Evolutionary conservation across 2,888 invertebrate genomes (phyloP).

Genomic region (Colostygia pectinataria): DNA sequence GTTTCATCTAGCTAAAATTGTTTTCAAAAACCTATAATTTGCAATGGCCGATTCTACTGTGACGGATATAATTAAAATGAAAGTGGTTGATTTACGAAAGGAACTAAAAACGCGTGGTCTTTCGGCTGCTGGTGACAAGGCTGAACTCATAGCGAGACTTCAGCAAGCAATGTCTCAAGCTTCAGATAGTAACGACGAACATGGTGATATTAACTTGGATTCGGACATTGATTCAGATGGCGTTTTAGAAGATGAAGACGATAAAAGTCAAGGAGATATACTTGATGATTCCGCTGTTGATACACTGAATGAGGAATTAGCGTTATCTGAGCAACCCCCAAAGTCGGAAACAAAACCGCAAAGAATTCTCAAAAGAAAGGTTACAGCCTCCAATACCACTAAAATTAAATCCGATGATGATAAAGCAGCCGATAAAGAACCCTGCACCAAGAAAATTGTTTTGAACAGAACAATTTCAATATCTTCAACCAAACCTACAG

Average conservation of each 20-base stretch:
- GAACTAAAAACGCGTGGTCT: conserved; percentile 91
- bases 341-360: conserved; percentile 57
- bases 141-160: conserved; percentile 89
- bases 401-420: conserved; percentile 50
- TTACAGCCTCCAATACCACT: conserved; percentile 45
- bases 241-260: conserved; percentile 81
- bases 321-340: conserved; percentile 55
- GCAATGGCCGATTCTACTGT: conserved; percentile 58
- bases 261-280: conserved; percentile 70
- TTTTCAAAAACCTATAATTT: too few species aligned
- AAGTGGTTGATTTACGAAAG: conserved; percentile 93
- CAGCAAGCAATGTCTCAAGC: conserved; percentile 80
- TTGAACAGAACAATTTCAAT: conserved; percentile 80
- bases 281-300: conserved; percentile 67
- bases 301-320: conserved; percentile 68
- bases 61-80: conserved; percentile 67
- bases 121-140: conserved; percentile 90
- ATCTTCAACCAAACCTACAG: conserved; percentile 42
- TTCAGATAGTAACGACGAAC: conserved; percentile 47
- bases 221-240: conserved; percentile 81
- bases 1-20: too few species aligned
- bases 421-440: conserved; percentile 54
- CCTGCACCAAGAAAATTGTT: conserved; percentile 84
- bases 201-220: conserved; percentile 66
- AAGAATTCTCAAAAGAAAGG: conserved; percentile 65